Percentiles rank a stretch among this genome's conserved stretches.
phyloP scores from a whole-genome alignment of 1,140 invertebrate genomes.

The Forficula auricularia region DNA sequence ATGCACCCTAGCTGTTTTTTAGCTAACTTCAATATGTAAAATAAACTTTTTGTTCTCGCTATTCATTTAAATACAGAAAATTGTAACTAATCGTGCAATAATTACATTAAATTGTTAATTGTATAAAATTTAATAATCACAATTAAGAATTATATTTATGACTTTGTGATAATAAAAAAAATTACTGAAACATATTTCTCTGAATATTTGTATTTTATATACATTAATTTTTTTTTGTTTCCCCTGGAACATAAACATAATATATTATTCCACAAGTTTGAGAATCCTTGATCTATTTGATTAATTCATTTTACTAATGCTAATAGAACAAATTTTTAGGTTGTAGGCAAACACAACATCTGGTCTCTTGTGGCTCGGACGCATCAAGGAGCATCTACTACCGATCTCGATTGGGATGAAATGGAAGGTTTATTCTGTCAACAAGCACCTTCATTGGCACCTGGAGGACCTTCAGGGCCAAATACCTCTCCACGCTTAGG shows the following conservation, averaged over 20 bases:
- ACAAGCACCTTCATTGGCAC: slow-evolving; percentile 42
- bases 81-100: too few species aligned
- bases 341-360: slow-evolving; percentile 72
- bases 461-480: slow-evolving; percentile 22
- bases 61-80: too few species aligned
- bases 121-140: too few species aligned
- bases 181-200: neutral
- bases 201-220: slow-evolving; percentile 3
- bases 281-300: too few species aligned
- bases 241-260: too few species aligned
- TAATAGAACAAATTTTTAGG: slow-evolving; percentile 24
- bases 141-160: neutral
- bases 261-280: too few species aligned
- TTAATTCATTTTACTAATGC: too few species aligned
- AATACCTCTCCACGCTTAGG: slow-evolving; percentile 7
- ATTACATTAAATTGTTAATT: too few species aligned
- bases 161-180: neutral
- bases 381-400: slow-evolving; percentile 60
- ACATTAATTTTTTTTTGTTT: neutral
- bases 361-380: slow-evolving; percentile 78
- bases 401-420: slow-evolving; percentile 73
- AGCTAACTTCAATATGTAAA: too few species aligned
- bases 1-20: too few species aligned
- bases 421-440: slow-evolving; percentile 86
- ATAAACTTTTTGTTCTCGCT: too few species aligned